Base-by-base conservation (phyloP, 2,797 vertebrate genomes). In the Phyllotis vaccarum region DNA sequence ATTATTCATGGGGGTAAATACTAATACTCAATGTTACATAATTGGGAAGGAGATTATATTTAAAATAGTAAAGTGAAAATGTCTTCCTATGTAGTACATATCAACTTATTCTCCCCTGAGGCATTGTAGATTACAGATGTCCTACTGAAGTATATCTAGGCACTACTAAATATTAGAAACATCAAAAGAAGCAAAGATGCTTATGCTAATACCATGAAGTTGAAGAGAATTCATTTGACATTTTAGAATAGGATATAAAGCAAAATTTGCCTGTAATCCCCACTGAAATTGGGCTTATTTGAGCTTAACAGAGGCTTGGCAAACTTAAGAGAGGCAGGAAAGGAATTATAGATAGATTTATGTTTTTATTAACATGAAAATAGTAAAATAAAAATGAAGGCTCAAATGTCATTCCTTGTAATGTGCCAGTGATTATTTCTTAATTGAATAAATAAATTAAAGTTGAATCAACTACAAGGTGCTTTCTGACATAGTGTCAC, bases 371-470 rank as follows among this genome's bases (percentile, higher is more conserved):
- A 54, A 58, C 87, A 93, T 64, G 37, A 91, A 87, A 93, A 52
- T 34, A 89, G 6, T 70, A 89, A 95, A 82, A 86, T 43, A 90
- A 64, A 91, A 87, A 58, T 19, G 21, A 95, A 87, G 79, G 49
- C 0, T 6, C 56, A 89, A 90, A 86, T 93, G 34, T 14, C 40
- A 76, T 87, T 97, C 75, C 91, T 93, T 96, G 72, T 74, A 86
- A 95, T 85, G 49, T 52, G 22, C 17, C n/a, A 75, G 78, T 94
- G 90, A 96, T 93, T 94, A 94, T 96, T 94, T 62, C 90, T 94
- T 97, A 96, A 96, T 90, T 97, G 93, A 46, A 92, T 96, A 95
- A 97, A 94, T 95, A 93, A 96, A 19, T 94, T 93, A 81, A 95
- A 86, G n/a, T 22, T 74, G 29, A 95, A 87, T 81, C 68, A 60